Evolutionary conservation across 92 coral and sea anemone genomes (phyloP).

Genomic region (Pocillopora grandis): DNA sequence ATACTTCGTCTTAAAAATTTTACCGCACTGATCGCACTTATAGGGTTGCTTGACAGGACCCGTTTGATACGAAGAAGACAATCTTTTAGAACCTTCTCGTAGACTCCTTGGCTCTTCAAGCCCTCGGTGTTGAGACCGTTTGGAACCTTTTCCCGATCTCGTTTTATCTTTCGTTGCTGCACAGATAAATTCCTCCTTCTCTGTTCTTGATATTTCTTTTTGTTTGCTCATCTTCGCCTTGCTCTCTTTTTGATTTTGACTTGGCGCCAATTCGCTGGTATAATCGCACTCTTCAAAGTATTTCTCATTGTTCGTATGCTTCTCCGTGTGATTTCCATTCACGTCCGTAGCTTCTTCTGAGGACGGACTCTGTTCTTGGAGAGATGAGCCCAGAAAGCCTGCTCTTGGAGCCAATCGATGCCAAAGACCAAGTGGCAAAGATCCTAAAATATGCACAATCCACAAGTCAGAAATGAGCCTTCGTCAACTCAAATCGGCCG

Average conservation of each 20-base stretch:
- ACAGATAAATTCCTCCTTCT: not conserved
- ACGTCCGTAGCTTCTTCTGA: not conserved
- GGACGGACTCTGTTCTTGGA: not conserved
- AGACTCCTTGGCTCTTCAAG: conserved; percentile 2
- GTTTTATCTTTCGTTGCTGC: conserved; percentile 6
- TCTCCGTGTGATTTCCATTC: not conserved
- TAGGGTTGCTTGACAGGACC: conserved; percentile 60
- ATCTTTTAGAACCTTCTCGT: conserved; percentile 30
- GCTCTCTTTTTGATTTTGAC: conserved; percentile 12
- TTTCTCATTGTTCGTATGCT: not conserved
- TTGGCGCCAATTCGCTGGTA: not conserved
- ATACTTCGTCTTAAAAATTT: conserved; percentile 96
- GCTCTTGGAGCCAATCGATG: conserved; percentile 4
- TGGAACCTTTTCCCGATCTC: conserved; percentile 1
- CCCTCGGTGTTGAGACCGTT: conserved; percentile 1
- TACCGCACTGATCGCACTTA: conserved; percentile 96
- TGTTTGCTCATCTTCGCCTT: not conserved
- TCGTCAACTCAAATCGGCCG: not conserved
- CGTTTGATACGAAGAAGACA: not conserved
- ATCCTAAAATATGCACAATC: conserved; percentile 32
- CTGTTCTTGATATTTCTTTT: not conserved
- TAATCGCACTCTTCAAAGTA: not conserved
- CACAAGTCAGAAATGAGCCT: conserved; percentile 10
- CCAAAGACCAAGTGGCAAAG: conserved; percentile 25
- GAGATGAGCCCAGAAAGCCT: not conserved